These are phyloP conservation scores for Drosophila phalerata DNA, from an alignment of 2,888 invertebrate species.

Conservation along the genomic window DNA sequence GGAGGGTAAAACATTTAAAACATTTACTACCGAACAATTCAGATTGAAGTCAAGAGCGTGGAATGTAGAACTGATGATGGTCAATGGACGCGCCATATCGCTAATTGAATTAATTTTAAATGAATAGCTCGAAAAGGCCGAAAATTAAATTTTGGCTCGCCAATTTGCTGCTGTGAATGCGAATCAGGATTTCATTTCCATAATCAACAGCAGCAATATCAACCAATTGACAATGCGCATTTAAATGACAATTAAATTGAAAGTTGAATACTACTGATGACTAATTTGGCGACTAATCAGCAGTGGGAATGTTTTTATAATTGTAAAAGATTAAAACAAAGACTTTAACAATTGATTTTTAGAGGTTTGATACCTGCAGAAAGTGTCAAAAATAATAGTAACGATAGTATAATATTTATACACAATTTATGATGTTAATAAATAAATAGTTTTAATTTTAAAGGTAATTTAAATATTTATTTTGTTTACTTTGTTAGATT, in stretches of 20 bases:
- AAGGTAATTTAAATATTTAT: too few relatives aligned
- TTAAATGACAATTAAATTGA: slow-evolving; percentile 71
- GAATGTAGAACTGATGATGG: not conserved
- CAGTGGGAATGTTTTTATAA: not conserved
- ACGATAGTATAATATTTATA: too few relatives aligned
- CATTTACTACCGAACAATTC: not conserved
- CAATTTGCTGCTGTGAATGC: slow-evolving; percentile 39
- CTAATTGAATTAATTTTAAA: slow-evolving; percentile 69
- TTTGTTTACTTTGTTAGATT: too few relatives aligned
- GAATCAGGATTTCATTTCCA: slow-evolving; percentile 52
- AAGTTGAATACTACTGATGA: slow-evolving; percentile 7
- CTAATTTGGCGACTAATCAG: slow-evolving; percentile 22
- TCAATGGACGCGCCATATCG: slow-evolving; percentile 8
- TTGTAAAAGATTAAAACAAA: not conserved
- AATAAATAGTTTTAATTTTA: too few relatives aligned
- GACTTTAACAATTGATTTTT: not conserved
- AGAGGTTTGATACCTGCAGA: too few relatives aligned
- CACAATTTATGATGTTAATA: too few relatives aligned
- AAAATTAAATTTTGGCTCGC: slow-evolving; percentile 59
- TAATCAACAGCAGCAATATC: slow-evolving; percentile 41
- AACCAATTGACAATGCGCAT: slow-evolving; percentile 41
- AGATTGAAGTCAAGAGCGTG: slow-evolving; percentile 15
- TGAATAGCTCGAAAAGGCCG: slow-evolving; percentile 44
- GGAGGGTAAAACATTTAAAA: slow-evolving; percentile 7
- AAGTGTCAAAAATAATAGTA: too few relatives aligned